A percentile compares a stretch with the other conserved stretches of the same genome.
Conservation (phyloP, 2,113 vertebrate genomes). For the Oryzias melastigma region DNA sequence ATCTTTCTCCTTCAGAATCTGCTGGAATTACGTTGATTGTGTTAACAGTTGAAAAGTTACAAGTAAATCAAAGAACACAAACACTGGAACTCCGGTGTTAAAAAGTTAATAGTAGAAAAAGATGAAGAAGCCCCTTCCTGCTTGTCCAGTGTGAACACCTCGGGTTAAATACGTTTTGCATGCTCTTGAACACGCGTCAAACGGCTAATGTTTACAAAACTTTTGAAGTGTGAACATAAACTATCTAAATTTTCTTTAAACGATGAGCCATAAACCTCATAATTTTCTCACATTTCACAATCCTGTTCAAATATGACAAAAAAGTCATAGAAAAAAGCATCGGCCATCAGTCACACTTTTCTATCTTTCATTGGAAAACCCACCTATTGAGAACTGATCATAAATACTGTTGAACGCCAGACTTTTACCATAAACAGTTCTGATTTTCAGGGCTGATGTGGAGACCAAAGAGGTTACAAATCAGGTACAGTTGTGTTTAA, state of each 20-base stretch:
- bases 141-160: too few species aligned
- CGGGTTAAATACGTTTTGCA: too few species aligned
- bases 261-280: background rate
- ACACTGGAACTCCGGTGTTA: too few species aligned
- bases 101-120: too few species aligned
- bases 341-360: conserved; percentile 11
- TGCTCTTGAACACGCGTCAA: too few species aligned
- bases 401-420: conserved; percentile 48
- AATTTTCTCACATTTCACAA: background rate
- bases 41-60: too few species aligned
- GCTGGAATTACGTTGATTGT: too few species aligned
- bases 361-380: conserved; percentile 18
- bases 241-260: background rate
- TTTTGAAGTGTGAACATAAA: background rate
- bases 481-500: conserved; percentile 70
- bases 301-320: background rate
- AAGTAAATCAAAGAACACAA: too few species aligned
- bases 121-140: too few species aligned
- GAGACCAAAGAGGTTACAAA: conserved; percentile 59
- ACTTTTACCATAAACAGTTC: conserved; percentile 26
- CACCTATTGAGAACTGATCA: conserved; percentile 37
- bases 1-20: too few species aligned
- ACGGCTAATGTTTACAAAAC: too few species aligned
- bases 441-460: conserved; percentile 29
- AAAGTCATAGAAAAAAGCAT: background rate